Base-by-base conservation (phyloP, 2,888 invertebrate genomes). In the Strigamia transsilvanica region DNA sequence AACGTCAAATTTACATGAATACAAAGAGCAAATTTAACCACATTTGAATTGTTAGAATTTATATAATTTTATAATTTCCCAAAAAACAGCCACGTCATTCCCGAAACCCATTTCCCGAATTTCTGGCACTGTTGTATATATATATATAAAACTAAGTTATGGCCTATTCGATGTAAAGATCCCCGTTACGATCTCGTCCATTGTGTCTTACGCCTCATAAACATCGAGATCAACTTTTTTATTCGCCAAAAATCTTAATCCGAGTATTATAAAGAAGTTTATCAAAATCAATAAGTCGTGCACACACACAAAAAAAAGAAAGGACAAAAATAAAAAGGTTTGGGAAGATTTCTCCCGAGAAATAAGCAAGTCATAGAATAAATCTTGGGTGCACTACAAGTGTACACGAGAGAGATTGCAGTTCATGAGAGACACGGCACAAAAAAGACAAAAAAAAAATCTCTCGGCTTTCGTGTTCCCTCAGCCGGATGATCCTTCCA, bases 291-390 rank as follows among this genome's bases (percentile, higher is more conserved):
- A 73, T 73, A 32, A 73, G 73, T 73, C 73, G 73, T 73, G 13
- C 32, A 32, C 73, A 13, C n/a, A n/a, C n/a, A 51, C 2, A 3
- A 18, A 51, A 18, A 73, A 27, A 66, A 23, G 66, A 27, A 27
- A n/a, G n/a, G n/a, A n/a, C n/a, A n/a, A n/a, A n/a, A n/a, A n/a
- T 27, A 66, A 18, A 66, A 21, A 23, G 2, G 12, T 0, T 66
- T 66, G 0, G 23, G 61, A 73, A 32, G 73, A 73, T 73, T 73
- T 73, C 73, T 73, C 73, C 0, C 2, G 73, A 73, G 73, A 73
- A 73, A 73, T 73, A 73, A 73, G 73, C 73, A 73, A 73, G 73
- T 73, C 73, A 73, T 73, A 73, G 73, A 73, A 73, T 73, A 73
- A 73, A 73, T 73, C 73, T 32, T 73, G 73, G 27, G 73, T 32